A percentile compares a stretch with the other conserved stretches of the same genome.
These are phyloP conservation scores for Latrodectus elegans DNA, from an alignment of 2,888 invertebrate genomes.

Conservation along the genomic window DNA sequence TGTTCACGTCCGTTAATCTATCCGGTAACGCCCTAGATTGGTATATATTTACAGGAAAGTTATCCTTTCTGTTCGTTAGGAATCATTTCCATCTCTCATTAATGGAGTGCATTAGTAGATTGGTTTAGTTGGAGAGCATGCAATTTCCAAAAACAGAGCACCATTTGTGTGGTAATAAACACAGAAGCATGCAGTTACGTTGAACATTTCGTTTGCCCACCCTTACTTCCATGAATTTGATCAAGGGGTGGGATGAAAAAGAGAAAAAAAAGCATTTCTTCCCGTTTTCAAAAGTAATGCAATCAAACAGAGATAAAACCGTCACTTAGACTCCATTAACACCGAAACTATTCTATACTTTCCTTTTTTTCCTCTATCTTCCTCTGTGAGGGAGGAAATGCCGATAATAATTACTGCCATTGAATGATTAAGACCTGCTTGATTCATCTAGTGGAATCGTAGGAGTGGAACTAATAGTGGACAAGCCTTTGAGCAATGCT, in stretches of 20 bases:
- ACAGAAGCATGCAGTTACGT: neutral
- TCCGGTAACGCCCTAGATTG: neutral
- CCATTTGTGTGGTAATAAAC: neutral
- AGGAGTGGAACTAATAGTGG: constrained; percentile 24
- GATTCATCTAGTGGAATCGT: constrained; percentile 16
- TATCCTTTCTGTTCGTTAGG: neutral
- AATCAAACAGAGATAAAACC: constrained; percentile 33
- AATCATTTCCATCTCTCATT: neutral
- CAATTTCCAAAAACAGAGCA: constrained; percentile 10
- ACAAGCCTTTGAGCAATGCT: neutral
- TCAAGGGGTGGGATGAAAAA: neutral
- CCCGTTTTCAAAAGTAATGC: neutral
- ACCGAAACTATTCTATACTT: constrained; percentile 21
- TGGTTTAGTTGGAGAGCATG: neutral
- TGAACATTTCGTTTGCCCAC: neutral
- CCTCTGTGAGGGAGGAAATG: neutral
- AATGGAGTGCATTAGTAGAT: constrained; percentile 31
- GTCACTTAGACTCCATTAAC: constrained; percentile 45
- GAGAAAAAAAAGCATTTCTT: neutral
- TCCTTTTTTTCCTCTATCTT: neutral
- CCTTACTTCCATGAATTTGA: neutral
- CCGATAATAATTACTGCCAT: constrained; percentile 26
- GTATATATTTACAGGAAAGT: neutral
- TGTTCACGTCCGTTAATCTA: too few species aligned
- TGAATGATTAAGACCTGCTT: constrained; percentile 33